phyloP scores from a whole-genome alignment of 1,140 invertebrate species.

The Zaprionus ornatus region DNA sequence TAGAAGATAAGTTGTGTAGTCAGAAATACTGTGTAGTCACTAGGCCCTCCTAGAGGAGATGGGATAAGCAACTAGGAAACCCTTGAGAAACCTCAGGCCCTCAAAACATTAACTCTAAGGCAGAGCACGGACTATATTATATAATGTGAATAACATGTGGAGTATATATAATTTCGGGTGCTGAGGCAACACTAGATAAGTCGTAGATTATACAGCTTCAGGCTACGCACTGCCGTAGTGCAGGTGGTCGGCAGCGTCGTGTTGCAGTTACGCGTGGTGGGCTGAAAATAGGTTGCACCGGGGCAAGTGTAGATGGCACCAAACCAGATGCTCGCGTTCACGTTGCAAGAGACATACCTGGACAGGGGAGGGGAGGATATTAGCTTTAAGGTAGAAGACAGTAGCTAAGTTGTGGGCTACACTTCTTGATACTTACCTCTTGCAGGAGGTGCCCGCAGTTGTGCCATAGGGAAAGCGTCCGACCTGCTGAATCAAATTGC shows the following conservation, averaged over 20 bases:
- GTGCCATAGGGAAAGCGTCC: conserved; percentile 58
- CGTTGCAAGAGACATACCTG: conserved; percentile 50
- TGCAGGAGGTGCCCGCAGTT: conserved; percentile 35
- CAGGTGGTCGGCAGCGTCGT: conserved; percentile 41
- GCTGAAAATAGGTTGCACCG: conserved; percentile 50
- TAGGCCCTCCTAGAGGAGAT: background rate
- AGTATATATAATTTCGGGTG: background rate
- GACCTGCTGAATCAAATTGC: background rate
- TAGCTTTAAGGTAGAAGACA: no score
- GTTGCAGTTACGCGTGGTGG: conserved; percentile 22
- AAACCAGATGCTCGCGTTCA: conserved; percentile 1
- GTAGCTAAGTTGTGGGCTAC: no score
- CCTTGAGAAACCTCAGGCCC: rapidly evolving
- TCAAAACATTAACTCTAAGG: background rate
- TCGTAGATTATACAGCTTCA: conserved; percentile 10
- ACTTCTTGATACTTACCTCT: conserved; percentile 25
- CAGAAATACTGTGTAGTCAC: background rate
- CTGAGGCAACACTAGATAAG: background rate
- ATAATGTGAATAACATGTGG: background rate
- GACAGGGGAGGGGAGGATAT: background rate
- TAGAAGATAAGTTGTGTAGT: no score
- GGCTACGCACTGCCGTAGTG: background rate
- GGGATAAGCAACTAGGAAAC: no score
- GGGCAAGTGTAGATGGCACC: conserved; percentile 53
- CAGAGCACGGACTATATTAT: background rate